These are phyloP conservation scores for Atta colombica DNA, from an alignment of 1,140 invertebrate genomes.

Conservation along the genomic window DNA sequence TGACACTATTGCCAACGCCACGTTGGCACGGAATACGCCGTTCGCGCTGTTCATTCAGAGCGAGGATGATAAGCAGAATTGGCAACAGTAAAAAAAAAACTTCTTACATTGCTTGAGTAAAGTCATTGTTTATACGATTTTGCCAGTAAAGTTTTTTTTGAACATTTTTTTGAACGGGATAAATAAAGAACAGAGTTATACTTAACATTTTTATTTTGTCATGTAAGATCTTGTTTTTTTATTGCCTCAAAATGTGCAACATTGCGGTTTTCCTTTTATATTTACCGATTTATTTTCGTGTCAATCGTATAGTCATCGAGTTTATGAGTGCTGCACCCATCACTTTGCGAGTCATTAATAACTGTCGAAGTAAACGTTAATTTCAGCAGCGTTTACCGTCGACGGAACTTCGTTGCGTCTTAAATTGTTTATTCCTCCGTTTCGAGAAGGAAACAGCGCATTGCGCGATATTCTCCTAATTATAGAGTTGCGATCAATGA, in stretches of 20 bases:
- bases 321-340: conserved; percentile 22
- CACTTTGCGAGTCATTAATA: conserved; percentile 51
- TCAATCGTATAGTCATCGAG: conserved; percentile 18
- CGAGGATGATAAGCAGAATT: conserved; percentile 37
- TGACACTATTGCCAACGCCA: conserved; percentile 47
- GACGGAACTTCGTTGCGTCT: conserved; percentile 3
- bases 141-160: neutral
- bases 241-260: neutral
- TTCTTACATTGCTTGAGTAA: neutral
- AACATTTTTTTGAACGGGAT: neutral
- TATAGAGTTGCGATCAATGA: conserved; percentile 30
- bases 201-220: conserved; percentile 22
- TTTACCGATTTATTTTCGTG: conserved; percentile 45
- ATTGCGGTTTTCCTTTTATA: neutral
- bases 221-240: neutral
- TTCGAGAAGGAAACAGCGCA: neutral
- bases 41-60: conserved; percentile 68
- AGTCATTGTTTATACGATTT: conserved; percentile 8
- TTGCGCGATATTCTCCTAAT: conserved; percentile 50
- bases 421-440: conserved; percentile 39
- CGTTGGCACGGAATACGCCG: conserved; percentile 3
- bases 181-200: neutral
- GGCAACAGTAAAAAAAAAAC: neutral
- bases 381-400: conserved; percentile 41
- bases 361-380: conserved; percentile 17